These are phyloP conservation scores for Sylvia borin DNA, from an alignment of 2,797 vertebrate species.

Conservation along the genomic window DNA sequence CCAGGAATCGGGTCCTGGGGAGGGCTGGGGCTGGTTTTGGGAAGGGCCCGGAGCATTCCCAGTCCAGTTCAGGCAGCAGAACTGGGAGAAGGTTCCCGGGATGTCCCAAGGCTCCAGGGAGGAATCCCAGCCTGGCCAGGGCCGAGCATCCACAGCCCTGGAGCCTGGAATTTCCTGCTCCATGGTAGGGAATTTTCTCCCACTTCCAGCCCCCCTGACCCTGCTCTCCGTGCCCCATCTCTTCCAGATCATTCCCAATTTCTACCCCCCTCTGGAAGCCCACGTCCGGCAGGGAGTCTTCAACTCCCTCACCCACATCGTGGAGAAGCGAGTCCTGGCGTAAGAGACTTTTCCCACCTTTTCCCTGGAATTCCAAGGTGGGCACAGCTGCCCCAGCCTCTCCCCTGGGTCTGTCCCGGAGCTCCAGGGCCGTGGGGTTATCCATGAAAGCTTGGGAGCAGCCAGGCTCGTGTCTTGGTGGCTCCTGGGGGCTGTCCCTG, in stretches of 20 bases:
- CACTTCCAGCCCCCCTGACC: constrained; percentile 61
- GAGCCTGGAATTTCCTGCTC: too few species aligned
- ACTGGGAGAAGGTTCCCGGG: not conserved
- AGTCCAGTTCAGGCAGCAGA: not conserved
- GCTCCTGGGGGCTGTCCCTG: not conserved
- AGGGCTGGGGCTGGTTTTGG: not conserved
- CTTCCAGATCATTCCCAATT: constrained; percentile 93
- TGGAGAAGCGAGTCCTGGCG: constrained; percentile 97
- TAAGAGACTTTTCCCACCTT: constrained; percentile 67
- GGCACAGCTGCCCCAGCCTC: rapidly evolving
- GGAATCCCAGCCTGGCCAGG: not conserved
- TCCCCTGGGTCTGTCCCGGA: not conserved
- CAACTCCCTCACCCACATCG: constrained; percentile 95
- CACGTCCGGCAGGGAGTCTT: constrained; percentile 94
- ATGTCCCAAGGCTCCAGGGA: not conserved
- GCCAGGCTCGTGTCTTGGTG: rapidly evolving
- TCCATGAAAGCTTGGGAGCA: rapidly evolving
- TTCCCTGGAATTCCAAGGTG: rapidly evolving
- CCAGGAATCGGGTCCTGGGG: not conserved
- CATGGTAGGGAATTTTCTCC: not conserved
- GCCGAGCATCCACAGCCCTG: rapidly evolving
- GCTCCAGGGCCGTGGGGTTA: rapidly evolving
- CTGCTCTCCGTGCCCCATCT: not conserved
- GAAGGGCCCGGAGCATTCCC: not conserved
- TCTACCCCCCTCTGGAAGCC: constrained; percentile 89